Base-by-base conservation (phyloP, 2,797 vertebrate species). In the Varecia variegata region DNA sequence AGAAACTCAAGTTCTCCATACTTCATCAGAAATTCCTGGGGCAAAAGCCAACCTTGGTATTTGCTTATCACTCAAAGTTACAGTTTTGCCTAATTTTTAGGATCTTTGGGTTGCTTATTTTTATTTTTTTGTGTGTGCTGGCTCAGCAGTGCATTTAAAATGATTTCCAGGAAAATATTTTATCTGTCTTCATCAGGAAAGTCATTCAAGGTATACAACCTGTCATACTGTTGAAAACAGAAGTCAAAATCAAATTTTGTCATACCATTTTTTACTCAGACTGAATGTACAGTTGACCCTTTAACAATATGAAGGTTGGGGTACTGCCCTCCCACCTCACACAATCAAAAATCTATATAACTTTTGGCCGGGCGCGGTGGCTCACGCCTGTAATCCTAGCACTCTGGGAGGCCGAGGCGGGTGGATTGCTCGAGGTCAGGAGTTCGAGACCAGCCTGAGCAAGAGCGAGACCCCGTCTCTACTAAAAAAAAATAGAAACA, bases 111-210 rank as follows among this genome's bases (percentile, higher is more conserved):
- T 73, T 77, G 11, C 9, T 50, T 73, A 18, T 30, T 60, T 68
- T 3, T 45, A 5, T 30, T 2, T 23, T 32, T 71, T 38, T 68
- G 4, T 43, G 5, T 50, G 14, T 76, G 67, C 50, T 45, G n/a
- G 17, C 30, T 94, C 50, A 87, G 23, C 54, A 65, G 21, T 70
- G 5, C 5, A 77, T 86, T 88, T 56, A 88, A 79, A 74, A 70
- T n/a, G 45, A 92, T 52, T 89, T 5, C 9, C 56, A 79, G 92
- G 35, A 89, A 96, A 82, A 80, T 32, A 87, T 30, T 93, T 80
- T 68, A 60, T 87, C 38, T 70, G 1, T 73, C 58, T 84, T 65
- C 15, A 52, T 70, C 17, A 81, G 70, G 71, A 58, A 85, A 96
- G 30, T 71, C 38, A 50, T 92, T 90, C 12, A 73, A 92, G 35